Conservation (phyloP, 2,888 invertebrate species). For the Tanypteryx hageni region DNA sequence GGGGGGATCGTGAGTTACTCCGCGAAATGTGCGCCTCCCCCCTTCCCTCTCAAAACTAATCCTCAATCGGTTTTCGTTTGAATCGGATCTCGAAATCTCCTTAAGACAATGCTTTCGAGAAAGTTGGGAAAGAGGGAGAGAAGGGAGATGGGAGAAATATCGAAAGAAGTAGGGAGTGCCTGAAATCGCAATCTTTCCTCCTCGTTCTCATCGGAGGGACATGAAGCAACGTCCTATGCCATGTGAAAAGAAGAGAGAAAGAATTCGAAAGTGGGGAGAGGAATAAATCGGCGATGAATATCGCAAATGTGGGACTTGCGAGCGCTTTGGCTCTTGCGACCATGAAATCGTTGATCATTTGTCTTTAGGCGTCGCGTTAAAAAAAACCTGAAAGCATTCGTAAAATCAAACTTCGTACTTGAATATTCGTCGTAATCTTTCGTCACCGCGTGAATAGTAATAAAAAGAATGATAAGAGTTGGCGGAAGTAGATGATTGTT, state of each 20-base stretch:
- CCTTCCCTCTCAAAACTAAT: not conserved
- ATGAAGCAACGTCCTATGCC: not conserved
- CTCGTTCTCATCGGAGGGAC: no score
- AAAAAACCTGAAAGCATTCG: not conserved
- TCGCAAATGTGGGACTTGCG: slow-evolving; percentile 2
- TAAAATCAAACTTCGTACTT: no score
- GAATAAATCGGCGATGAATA: slow-evolving; percentile 7
- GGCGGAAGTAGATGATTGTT: no score
- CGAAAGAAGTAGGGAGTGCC: not conserved
- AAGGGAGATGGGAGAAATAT: not conserved
- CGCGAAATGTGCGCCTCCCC: not conserved
- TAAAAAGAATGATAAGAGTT: no score
- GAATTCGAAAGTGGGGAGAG: not conserved
- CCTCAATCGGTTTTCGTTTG: slow-evolving; percentile 9
- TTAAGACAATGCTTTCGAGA: not conserved
- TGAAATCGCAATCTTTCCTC: not conserved
- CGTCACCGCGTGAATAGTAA: not conserved
- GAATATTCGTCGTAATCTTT: not conserved
- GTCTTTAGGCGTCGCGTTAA: not conserved
- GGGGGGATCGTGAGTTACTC: not conserved
- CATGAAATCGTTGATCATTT: not conserved
- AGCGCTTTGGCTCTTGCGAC: not conserved
- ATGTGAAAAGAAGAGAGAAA: not conserved
- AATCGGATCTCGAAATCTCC: not conserved
- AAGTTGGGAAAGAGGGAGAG: not conserved